Evolutionary conservation across 2,888 invertebrate species (phyloP).

Genomic region (Drosophila pegasa): DNA sequence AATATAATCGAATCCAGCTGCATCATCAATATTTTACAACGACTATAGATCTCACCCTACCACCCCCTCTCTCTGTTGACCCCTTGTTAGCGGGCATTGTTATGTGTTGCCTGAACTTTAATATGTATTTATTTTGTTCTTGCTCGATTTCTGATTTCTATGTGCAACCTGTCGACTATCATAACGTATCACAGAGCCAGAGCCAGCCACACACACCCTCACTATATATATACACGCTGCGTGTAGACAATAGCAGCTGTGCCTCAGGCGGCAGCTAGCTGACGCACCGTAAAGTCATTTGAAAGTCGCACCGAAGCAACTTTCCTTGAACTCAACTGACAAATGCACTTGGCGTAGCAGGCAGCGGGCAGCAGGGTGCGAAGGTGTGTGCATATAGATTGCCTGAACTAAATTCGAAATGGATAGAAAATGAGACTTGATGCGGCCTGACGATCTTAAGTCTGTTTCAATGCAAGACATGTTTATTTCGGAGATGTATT

Average conservation of each 20-base stretch:
- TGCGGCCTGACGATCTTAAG: not conserved
- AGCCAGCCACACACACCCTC: not conserved
- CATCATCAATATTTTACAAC: conserved; percentile 58
- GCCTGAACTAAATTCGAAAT: not conserved
- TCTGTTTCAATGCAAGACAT: not conserved
- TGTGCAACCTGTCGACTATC: conserved; percentile 40
- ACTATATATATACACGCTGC: not conserved
- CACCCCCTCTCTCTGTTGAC: not conserved
- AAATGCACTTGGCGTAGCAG: conserved; percentile 10
- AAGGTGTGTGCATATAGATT: not conserved
- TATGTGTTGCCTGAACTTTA: conserved; percentile 4
- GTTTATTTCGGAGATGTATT: too few species aligned
- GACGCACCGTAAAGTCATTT: conserved; percentile 71
- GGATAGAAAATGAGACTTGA: not conserved
- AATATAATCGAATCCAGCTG: conserved; percentile 55
- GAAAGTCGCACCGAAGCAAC: conserved; percentile 63
- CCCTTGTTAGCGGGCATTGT: conserved; percentile 8
- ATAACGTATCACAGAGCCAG: conserved; percentile 41
- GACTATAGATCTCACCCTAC: conserved; percentile 4
- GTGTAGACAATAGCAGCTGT: conserved; percentile 16
- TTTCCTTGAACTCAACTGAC: conserved; percentile 31
- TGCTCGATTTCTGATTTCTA: conserved; percentile 29
- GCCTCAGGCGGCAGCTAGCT: conserved; percentile 33
- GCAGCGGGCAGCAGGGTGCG: not conserved
- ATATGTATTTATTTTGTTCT: conserved; percentile 6